Evolutionary conservation across 1,140 invertebrate genomes (phyloP).

Genomic region (Brachionus rotundiformis): DNA sequence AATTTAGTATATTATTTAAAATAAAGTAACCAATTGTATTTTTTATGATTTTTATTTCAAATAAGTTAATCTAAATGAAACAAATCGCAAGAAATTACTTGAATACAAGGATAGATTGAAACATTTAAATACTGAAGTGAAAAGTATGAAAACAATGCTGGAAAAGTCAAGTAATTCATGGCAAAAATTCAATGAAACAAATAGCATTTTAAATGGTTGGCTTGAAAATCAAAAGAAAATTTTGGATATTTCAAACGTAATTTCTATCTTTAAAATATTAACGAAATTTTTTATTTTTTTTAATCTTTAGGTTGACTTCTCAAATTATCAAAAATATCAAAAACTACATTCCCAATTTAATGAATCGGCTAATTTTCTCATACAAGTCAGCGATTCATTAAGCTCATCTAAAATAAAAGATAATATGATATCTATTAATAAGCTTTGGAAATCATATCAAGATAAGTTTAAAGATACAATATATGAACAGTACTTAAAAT

Average conservation of each 20-base stretch:
- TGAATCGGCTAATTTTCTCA: constrained; percentile 45
- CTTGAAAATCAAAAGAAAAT: constrained; percentile 28
- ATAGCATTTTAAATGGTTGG: neutral
- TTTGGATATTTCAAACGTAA: constrained; percentile 31
- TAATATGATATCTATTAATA: neutral
- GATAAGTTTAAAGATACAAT: constrained; percentile 45
- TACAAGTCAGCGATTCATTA: constrained; percentile 26
- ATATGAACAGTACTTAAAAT: constrained; percentile 37
- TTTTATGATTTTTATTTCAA: neutral
- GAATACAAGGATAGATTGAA: constrained; percentile 31
- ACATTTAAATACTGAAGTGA: constrained; percentile 37
- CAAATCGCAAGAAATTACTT: neutral
- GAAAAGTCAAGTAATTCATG: constrained; percentile 34
- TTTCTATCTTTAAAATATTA: neutral
- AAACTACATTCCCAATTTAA: constrained; percentile 51
- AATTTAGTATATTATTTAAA: neutral
- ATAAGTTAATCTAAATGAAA: constrained; percentile 27
- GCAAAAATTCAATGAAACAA: constrained; percentile 1
- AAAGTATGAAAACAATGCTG: constrained; percentile 49
- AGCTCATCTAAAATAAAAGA: constrained; percentile 32
- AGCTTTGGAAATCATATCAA: constrained; percentile 50
- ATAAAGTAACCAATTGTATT: neutral
- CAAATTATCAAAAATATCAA: constrained; percentile 50
- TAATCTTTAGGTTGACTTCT: constrained; percentile 1
- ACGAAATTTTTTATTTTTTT: no score